phyloP scores from a whole-genome alignment of 1,140 invertebrate genomes.

The Bombyx mori region DNA sequence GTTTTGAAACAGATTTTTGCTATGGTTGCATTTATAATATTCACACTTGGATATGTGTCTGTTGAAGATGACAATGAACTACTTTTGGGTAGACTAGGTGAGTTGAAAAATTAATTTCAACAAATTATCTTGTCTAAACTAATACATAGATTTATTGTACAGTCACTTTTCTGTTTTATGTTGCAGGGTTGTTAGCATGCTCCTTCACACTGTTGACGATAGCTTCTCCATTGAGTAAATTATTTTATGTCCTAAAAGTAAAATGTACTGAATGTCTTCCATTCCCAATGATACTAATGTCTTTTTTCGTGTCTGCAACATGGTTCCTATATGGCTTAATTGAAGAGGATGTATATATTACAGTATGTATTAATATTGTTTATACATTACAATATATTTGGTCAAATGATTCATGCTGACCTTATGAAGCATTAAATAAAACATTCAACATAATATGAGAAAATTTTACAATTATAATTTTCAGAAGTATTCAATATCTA shows the following conservation, averaged over 20 bases:
- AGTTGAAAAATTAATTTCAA: slow-evolving; percentile 8
- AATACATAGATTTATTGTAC: no score
- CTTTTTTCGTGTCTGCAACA: slow-evolving; percentile 80
- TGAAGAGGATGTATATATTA: slow-evolving; percentile 79
- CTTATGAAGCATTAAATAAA: no score
- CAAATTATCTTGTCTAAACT: no score
- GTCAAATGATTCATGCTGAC: no score
- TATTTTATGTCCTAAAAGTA: slow-evolving; percentile 82
- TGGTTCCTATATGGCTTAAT: slow-evolving; percentile 84
- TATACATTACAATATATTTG: no score
- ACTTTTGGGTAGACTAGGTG: slow-evolving; percentile 39
- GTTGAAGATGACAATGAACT: slow-evolving; percentile 47
- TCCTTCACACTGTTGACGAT: slow-evolving; percentile 82
- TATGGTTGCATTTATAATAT: slow-evolving; percentile 44
- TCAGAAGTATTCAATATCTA: no score
- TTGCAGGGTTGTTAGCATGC: slow-evolving; percentile 77
- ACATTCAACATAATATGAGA: no score
- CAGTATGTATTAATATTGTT: slow-evolving; percentile 65
- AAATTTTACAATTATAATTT: no score
- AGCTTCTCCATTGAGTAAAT: slow-evolving; percentile 81
- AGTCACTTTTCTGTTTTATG: neutral
- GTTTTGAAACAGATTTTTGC: slow-evolving; percentile 65
- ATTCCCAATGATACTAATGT: slow-evolving; percentile 82
- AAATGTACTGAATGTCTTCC: slow-evolving; percentile 84
- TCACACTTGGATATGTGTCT: slow-evolving; percentile 63